Conservation (phyloP, 2,113 vertebrate genomes). For the Malurus melanocephalus region DNA sequence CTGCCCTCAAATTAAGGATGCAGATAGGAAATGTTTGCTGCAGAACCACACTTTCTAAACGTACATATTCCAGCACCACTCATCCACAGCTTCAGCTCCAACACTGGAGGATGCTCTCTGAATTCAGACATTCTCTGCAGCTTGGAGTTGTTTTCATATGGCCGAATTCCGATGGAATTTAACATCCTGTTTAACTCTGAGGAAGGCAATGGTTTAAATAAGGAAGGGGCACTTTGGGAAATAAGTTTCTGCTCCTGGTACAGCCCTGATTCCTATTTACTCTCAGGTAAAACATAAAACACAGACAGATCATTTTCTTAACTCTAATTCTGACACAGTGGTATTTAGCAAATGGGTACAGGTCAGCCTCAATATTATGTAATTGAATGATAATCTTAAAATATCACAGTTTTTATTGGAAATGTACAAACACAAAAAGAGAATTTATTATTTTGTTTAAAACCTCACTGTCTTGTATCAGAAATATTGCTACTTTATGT, state of each 20-base stretch:
- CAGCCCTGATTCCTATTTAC: not conserved
- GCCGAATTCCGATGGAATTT: not conserved
- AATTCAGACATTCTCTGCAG: not conserved
- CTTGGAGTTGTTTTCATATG: not conserved
- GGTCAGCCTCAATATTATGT: not conserved
- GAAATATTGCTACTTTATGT: not conserved
- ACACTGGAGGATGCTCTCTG: fast-evolving
- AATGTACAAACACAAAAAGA: not conserved
- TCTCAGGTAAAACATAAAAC: not conserved
- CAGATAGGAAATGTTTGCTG: not conserved
- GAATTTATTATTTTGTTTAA: not conserved
- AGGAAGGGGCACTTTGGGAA: not conserved
- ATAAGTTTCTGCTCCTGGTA: not conserved
- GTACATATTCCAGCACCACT: not conserved
- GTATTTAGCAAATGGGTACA: not conserved
- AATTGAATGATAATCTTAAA: not conserved
- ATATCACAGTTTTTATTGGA: not conserved
- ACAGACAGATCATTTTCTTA: not conserved
- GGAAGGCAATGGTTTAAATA: not conserved
- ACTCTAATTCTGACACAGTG: not conserved
- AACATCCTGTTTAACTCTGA: not conserved
- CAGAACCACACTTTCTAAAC: not conserved
- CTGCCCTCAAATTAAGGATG: not conserved
- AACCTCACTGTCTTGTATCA: not conserved
- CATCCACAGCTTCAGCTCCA: not conserved